A percentile compares a stretch with the other conserved stretches of the same genome.
These are phyloP conservation scores for Spongia lamella DNA, from an alignment of 37 sponge, comb jelly and placozoan genomes.

Conservation along the genomic window DNA sequence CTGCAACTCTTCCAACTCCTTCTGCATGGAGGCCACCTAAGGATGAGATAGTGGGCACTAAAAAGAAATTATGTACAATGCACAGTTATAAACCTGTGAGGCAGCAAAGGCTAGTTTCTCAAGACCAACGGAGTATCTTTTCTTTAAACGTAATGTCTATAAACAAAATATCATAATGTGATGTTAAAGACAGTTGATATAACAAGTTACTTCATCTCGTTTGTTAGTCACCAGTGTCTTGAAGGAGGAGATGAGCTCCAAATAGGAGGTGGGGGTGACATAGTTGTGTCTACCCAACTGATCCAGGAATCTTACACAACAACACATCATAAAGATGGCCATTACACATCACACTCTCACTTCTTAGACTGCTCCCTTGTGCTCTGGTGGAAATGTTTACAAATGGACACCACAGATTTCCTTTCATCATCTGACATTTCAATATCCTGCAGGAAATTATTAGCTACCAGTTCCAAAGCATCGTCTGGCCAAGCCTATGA, in stretches of 20 bases:
- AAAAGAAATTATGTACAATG: background rate
- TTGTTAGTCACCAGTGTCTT: conserved; percentile 83
- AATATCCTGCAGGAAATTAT: conserved; percentile 96
- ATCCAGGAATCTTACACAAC: conserved; percentile 52
- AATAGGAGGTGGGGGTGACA: conserved; percentile 96
- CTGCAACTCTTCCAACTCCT: conserved; percentile 95
- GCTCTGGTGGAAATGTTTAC: conserved; percentile 95
- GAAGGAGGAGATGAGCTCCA: conserved; percentile 97
- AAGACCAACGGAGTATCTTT: conserved; percentile 91
- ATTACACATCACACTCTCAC: conserved; percentile 11
- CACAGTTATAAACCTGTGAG: conserved; percentile 69
- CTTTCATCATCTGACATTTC: conserved; percentile 81
- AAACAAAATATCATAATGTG: too few species aligned
- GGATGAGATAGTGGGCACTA: background rate
- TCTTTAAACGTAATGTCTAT: conserved; percentile 52
- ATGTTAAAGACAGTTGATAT: too few species aligned
- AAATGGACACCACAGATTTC: conserved; percentile 71
- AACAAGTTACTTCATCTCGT: conserved; percentile 75
- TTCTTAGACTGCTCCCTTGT: conserved; percentile 77
- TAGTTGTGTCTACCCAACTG: conserved; percentile 93
- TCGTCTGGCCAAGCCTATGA: conserved; percentile 91
- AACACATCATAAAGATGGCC: conserved; percentile 6
- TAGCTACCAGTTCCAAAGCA: conserved; percentile 91
- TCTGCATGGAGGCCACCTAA: conserved; percentile 94
- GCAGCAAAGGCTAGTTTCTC: conserved; percentile 97